Evolutionary conservation across 2,113 vertebrate species (phyloP), one percentile per base, ranked within the genome.

Genomic region (Upupa epops): DNA sequence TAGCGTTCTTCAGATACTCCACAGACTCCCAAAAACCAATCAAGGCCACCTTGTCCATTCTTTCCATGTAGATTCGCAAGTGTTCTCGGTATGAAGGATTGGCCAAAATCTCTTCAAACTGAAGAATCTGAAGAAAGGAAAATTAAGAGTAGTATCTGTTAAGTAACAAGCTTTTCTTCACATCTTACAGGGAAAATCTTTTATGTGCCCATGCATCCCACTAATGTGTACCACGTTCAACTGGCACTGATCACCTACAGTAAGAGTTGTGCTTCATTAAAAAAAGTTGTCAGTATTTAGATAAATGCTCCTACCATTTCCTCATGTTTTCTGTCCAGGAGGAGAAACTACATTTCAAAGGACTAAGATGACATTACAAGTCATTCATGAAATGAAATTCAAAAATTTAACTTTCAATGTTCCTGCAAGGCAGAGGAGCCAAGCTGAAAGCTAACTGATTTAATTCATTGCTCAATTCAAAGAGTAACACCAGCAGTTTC

Each of bases 11-110:
- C 60, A 99, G 95, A n/a, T 94, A 98, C 96, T 99, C 99, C 97
- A 99, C 98, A 46, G 98, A 98, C 89, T 99, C 99, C 99, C 99
- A 99, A 90, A 99, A 98, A 92, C 98, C 95, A 3, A 99, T 98
- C 85, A 99, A 97, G 95, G 98, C 97, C 87, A 97, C 97, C 95
- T 98, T 99, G 93, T 99, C 99, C 84, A 99, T 98, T 83, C 98
- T 98, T 92, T 99, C 99, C 99, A 99, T 98, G 96, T 99, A 99
- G 75, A 97, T 96, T 82, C 97, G 96, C 85, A 99, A 99, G 71
- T 99, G 98, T 48, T 99, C 98, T 95, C 99, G 97, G 95, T 98
- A 99, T 15, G 95, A 97, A 55, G 98, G 91, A 74, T 96, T 99
- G 69, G 96, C 97, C 97, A 99, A 96, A 97, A 99, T 99, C 86